Percentiles rank a stretch among this genome's conserved stretches.
Conservation (phyloP, 2,888 invertebrate genomes). For the Cheilosia pagana region DNA sequence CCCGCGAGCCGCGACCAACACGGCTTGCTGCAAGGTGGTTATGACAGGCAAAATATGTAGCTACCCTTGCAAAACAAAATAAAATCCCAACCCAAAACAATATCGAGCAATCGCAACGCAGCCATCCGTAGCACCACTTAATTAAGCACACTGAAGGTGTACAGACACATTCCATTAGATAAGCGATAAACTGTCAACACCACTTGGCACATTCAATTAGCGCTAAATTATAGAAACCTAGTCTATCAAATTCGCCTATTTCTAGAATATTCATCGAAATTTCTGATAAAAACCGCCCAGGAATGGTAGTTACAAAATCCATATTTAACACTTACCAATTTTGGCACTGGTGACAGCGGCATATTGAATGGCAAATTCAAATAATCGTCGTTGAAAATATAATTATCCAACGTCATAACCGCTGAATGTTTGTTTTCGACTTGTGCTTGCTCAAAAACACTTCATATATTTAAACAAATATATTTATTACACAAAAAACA, state of each 20-base stretch:
- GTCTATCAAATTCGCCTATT: constrained; percentile 9
- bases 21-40: too few relatives aligned
- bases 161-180: constrained; percentile 37
- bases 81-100: neutral
- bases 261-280: constrained; percentile 43
- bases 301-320: neutral
- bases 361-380: constrained; percentile 80
- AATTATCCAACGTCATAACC: constrained; percentile 82
- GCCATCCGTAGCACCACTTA: constrained; percentile 4
- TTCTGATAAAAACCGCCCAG: constrained; percentile 20
- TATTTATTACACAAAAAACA: constrained; percentile 24
- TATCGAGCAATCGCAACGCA: neutral
- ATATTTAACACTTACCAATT: constrained; percentile 81
- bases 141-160: constrained; percentile 26
- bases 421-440: constrained; percentile 44
- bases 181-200: constrained; percentile 34
- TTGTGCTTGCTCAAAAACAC: constrained; percentile 58
- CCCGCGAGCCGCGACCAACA: constrained; percentile 3
- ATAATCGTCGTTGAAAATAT: constrained; percentile 81
- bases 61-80: neutral
- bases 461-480: constrained; percentile 44
- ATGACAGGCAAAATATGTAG: neutral
- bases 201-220: constrained; percentile 46
- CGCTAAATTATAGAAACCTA: neutral
- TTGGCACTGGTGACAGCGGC: constrained; percentile 82